A percentile compares a stretch with the other conserved stretches of the same genome.
These are phyloP conservation scores for Octonoba sinensis DNA, from an alignment of 2,888 invertebrate species.

Conservation along the genomic window DNA sequence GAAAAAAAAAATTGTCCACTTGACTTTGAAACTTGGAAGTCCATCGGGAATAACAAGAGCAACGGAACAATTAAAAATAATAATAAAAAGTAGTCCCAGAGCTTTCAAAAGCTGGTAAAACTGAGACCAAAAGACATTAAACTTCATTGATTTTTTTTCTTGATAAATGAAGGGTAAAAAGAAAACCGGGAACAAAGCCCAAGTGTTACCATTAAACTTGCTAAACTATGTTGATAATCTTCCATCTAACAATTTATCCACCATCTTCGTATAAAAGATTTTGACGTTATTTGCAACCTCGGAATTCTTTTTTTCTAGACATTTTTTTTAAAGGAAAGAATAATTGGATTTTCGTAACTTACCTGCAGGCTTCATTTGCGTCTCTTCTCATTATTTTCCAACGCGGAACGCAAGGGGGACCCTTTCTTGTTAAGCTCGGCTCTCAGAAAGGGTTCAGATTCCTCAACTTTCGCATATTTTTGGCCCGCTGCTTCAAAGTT, in stretches of 20 bases:
- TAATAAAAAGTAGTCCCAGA: no score
- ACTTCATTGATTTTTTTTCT: conserved; percentile 39
- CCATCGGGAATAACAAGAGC: no score
- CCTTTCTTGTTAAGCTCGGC: conserved; percentile 33
- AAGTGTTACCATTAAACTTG: conserved; percentile 52
- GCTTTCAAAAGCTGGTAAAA: background rate
- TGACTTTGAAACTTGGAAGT: no score
- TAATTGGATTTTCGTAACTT: conserved; percentile 59
- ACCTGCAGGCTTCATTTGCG: conserved; percentile 53
- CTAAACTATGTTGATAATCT: conserved; percentile 56
- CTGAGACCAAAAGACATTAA: conserved; percentile 17
- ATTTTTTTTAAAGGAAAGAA: conserved; percentile 30
- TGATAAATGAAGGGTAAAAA: conserved; percentile 17
- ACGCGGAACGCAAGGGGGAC: conserved; percentile 14
- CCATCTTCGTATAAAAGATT: conserved; percentile 48
- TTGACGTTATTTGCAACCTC: conserved; percentile 48
- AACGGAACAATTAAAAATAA: no score
- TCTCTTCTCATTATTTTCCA: conserved; percentile 48
- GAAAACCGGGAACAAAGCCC: conserved; percentile 35
- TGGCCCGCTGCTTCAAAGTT: conserved; percentile 2
- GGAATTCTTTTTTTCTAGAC: conserved; percentile 27
- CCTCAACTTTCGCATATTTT: conserved; percentile 8
- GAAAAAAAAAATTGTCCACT: no score
- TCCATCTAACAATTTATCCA: conserved; percentile 50
- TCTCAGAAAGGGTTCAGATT: conserved; percentile 45